Evolutionary conservation across 64 coral and sea anemone genomes (phyloP), one percentile per base, ranked within the genome.

Genomic region (Exaiptasia diaphana): DNA sequence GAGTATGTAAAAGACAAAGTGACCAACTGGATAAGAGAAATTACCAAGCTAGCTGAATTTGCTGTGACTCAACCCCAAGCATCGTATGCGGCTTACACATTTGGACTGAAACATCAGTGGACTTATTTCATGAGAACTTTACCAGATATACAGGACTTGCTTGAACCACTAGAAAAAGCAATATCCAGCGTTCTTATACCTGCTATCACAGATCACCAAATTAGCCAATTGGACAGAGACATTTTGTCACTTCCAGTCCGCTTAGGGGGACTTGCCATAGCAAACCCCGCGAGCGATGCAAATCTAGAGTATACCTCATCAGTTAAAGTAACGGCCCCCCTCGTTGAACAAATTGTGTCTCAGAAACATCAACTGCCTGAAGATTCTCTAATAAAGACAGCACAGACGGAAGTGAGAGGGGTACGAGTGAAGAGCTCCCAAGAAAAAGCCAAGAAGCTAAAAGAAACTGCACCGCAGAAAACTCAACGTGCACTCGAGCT

Each of bases 1-100:
- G 76, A 79, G 39, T 79, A 79, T 79, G 36, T 79, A 28, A 62
- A 48, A 61, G 76, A 79, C 14, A 79, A 62, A 26, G 76, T 79
- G 52, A 41, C 75, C 53, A 53, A 78, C 75, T 78, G 75, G 75
- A 44, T 58, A 38, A 78, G 42, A 12, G 75, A 63, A 63, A 38
- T 60, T 59, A 17, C 35, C 20, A 61, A 64, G 38, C 28, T 43
- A 57, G 54, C 34, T 38, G 53, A 79, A 45, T 79, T 79, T 79
- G 76, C 76, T 12, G 53, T 57, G 24, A 37, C 52, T 48, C 73
- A 76, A 31, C 73, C 73, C 21, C 73, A 76, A 76, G 73, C 45
- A 24, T 76, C 24, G 7, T 75, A 75, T 75, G 41, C 71, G n/a
- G 71, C 71, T 49, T 75, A 48, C 71, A 46, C 41, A 20, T 75